Percentiles rank a stretch among this genome's conserved stretches.
These are phyloP conservation scores for Temnopleurus reevesii DNA, from an alignment of 53 echinoderm and acorn worm genomes.

Conservation along the genomic window DNA sequence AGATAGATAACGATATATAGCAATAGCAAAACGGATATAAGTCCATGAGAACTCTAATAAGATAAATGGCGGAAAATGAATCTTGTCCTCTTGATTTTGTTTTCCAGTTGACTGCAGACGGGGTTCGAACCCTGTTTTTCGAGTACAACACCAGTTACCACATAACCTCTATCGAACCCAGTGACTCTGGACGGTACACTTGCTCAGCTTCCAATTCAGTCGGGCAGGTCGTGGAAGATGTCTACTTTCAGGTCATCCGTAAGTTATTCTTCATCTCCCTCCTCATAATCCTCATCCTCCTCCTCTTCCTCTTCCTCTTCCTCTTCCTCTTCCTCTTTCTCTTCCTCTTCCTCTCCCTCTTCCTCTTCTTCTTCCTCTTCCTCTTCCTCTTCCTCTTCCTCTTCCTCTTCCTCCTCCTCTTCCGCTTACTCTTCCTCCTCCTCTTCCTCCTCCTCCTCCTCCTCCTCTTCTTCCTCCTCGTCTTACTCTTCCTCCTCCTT, in stretches of 20 bases:
- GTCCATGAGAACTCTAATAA: too few species aligned
- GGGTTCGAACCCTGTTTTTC: background rate
- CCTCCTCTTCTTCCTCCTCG: background rate
- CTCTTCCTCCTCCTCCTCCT: background rate
- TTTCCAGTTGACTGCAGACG: background rate
- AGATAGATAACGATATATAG: too few species aligned
- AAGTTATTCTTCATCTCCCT: too few species aligned
- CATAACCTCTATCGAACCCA: conserved; percentile 23
- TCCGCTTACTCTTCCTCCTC: too few species aligned
- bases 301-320: background rate
- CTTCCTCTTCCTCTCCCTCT: background rate
- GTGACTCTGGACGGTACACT: conserved; percentile 73
- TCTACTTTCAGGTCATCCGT: conserved; percentile 72
- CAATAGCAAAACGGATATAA: too few species aligned
- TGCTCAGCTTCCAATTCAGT: conserved; percentile 75
- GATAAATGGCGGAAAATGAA: too few species aligned
- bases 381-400: background rate
- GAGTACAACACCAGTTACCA: conserved; percentile 44
- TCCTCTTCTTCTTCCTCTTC: background rate
- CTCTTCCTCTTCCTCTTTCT: background rate
- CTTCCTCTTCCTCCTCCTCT: background rate
- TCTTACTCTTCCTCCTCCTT: background rate
- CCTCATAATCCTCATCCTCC: background rate
- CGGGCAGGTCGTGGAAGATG: conserved; percentile 62
- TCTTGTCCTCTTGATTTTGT: background rate